phyloP scores from a whole-genome alignment of 2,113 vertebrate species.

The Lanius collurio region DNA sequence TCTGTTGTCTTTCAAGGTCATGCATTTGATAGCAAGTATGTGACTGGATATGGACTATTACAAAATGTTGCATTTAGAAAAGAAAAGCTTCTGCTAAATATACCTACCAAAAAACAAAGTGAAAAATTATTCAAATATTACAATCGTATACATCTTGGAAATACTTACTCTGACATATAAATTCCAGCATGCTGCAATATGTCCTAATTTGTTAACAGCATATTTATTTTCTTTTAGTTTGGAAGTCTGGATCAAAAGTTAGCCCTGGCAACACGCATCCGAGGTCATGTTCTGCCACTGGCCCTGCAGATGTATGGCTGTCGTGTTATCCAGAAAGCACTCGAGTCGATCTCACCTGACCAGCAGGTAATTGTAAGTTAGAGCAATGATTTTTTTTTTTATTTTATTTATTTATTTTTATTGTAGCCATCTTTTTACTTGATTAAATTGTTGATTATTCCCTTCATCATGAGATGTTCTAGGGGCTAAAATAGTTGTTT shows the following conservation, averaged over 20 bases:
- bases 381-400: constrained; percentile 50
- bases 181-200: not conserved
- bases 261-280: constrained; percentile 91
- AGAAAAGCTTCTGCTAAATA: not conserved
- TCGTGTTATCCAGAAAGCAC: constrained; percentile 94
- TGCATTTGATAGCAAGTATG: not conserved
- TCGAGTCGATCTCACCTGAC: constrained; percentile 97
- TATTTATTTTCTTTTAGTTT: constrained; percentile 78
- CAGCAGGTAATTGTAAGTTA: constrained; percentile 99
- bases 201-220: not conserved
- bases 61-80: not conserved
- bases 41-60: not conserved
- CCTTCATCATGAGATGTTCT: not conserved
- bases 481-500: not conserved
- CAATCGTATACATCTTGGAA: not conserved
- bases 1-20: not conserved
- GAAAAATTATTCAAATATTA: not conserved
- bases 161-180: not conserved
- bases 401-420: constrained; percentile 1
- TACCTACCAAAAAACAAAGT: not conserved
- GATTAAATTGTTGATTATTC: not conserved
- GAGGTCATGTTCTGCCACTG: constrained; percentile 91
- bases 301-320: constrained; percentile 97
- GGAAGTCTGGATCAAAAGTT: constrained; percentile 95
- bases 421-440: not conserved